phyloP scores from a whole-genome alignment of 2,797 vertebrate genomes.

The Psittacula echo region DNA sequence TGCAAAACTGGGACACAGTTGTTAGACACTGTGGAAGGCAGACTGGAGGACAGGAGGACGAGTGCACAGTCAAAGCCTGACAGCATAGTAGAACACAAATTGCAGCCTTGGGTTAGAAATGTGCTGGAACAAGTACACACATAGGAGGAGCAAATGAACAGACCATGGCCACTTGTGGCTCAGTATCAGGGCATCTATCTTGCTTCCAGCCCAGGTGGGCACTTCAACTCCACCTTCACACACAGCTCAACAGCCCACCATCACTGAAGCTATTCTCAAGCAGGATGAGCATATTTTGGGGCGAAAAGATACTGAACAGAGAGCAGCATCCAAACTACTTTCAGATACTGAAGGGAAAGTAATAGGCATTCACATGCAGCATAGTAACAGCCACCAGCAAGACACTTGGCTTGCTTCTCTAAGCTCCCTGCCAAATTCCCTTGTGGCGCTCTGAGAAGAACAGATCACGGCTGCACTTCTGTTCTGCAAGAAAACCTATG shows the following conservation, averaged over 20 bases:
- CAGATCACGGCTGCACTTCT: neutral
- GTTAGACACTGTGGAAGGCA: neutral
- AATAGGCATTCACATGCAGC: neutral
- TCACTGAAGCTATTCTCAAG: neutral
- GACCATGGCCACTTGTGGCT: neutral
- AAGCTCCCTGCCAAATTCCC: neutral
- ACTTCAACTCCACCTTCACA: neutral
- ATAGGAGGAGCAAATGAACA: neutral
- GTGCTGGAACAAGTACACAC: neutral
- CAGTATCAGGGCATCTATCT: neutral
- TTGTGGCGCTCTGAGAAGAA: neutral
- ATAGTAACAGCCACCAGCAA: neutral
- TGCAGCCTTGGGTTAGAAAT: neutral
- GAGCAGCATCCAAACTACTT: neutral
- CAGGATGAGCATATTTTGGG: neutral
- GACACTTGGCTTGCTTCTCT: neutral
- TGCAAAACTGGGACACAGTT: slow-evolving; percentile 11
- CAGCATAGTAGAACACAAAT: neutral
- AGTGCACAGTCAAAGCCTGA: neutral
- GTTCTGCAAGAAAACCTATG: neutral
- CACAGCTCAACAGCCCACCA: neutral
- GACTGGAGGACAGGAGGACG: neutral
- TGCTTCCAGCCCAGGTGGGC: neutral
- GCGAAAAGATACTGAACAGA: neutral
- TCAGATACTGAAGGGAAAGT: neutral